Base-by-base conservation (phyloP, 2,797 vertebrate species). In the Sebastes goodei region DNA sequence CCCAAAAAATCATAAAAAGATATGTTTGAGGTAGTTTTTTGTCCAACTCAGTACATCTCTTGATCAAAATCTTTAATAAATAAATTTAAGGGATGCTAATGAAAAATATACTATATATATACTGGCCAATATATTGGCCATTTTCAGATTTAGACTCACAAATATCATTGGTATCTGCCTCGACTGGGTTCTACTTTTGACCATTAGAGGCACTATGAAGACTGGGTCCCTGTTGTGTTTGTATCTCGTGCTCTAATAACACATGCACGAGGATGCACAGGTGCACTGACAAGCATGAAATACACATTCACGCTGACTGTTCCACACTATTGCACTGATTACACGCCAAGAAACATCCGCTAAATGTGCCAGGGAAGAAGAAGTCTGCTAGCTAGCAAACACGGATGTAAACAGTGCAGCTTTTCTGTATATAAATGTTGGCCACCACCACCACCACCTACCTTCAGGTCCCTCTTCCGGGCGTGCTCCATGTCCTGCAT, bases 401-500 rank as follows among this genome's bases (percentile, higher is more conserved):
- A 8, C n/a, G 64, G 5, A 30, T 11, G 14, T 33, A 20, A n/a
- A 10, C 33, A 3, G 2, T 32, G 9, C 29, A 46, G 15, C 6
- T 46, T 6, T 12, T 11, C 27, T 15, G 49, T 56, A 7, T 17
- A 10, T 10, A 55, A 23, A 33, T 10, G 21, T 64, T 42, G 38
- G 38, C 27, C 0, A 4, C 25, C 42, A 5, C 25, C 42, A n/a
- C 10, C 42, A n/a, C 10, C 64, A 1, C 78, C 68, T 11, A 96
- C 98, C 96, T 98, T 98, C 80, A 98, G 96, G 83, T 98, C 96
- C 33, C 97, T 96, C 86, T 97, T 96, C 78, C 97, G 96, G 79
- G 97, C 94, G 79, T 97, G 97, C 91, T 99, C 97, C 96, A 98
- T 95, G 88, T 97, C 97, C 85, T 98, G 97, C 92, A 98, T 93